A percentile compares a stretch with the other conserved stretches of the same genome.
These are phyloP conservation scores for Pinna nobilis DNA, from an alignment of 1,140 invertebrate genomes.

Conservation along the genomic window DNA sequence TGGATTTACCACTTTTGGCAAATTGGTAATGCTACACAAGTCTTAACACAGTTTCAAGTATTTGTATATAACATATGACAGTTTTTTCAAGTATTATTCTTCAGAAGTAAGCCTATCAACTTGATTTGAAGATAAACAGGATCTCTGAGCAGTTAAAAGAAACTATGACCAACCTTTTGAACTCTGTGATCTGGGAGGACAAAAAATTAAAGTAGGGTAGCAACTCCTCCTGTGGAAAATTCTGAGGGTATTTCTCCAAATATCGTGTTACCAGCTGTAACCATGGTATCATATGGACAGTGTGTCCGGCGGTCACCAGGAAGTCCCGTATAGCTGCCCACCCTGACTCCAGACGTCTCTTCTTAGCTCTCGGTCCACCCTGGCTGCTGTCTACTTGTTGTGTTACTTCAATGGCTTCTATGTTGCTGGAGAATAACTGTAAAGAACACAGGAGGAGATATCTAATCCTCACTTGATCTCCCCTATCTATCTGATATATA, in stretches of 20 bases:
- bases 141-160: not conserved
- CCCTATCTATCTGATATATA: too few relatives aligned
- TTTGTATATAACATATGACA: too few relatives aligned
- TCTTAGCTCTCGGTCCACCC: conserved; percentile 43
- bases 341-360: conserved; percentile 55
- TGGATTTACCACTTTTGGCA: too few relatives aligned
- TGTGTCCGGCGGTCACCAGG: conserved; percentile 37
- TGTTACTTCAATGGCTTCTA: conserved; percentile 44
- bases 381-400: conserved; percentile 21
- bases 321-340: conserved; percentile 55
- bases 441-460: conserved; percentile 4
- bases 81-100: too few relatives aligned
- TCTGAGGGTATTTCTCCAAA: conserved; percentile 56
- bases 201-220: conserved; percentile 49
- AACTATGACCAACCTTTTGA: conserved; percentile 56
- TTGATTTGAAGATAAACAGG: too few relatives aligned
- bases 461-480: too few relatives aligned
- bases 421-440: conserved; percentile 44
- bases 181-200: conserved; percentile 46
- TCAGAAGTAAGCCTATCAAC: too few relatives aligned
- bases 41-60: too few relatives aligned
- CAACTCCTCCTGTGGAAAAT: conserved; percentile 48
- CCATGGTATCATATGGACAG: conserved; percentile 57
- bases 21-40: too few relatives aligned
- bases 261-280: conserved; percentile 61